These are phyloP conservation scores for Hippocampus guttulatus DNA, from an alignment of 2,113 vertebrate genomes.

Conservation along the genomic window DNA sequence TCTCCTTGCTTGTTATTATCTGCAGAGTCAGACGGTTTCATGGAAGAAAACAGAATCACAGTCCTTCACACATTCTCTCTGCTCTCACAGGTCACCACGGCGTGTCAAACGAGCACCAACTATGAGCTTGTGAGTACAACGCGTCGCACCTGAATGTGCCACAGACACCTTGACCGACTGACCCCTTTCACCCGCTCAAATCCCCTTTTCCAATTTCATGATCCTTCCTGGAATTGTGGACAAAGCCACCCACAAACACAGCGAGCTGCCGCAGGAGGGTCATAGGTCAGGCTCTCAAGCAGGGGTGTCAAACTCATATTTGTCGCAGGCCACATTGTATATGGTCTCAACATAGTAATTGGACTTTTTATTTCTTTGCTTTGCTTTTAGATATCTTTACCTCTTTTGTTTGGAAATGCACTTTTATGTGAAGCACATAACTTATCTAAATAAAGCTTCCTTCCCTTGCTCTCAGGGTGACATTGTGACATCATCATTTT, in stretches of 20 bases:
- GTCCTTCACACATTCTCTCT: conserved; percentile 14
- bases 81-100: conserved; percentile 56
- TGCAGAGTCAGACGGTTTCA: neutral
- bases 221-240: conserved; percentile 27
- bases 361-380: too few species aligned
- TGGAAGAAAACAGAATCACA: neutral
- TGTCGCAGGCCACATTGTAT: neutral
- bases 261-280: conserved; percentile 1
- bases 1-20: conserved; percentile 1
- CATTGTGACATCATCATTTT: neutral
- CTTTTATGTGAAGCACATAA: too few species aligned
- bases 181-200: conserved; percentile 10
- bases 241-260: neutral
- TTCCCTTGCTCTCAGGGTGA: neutral
- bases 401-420: too few species aligned
- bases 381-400: too few species aligned
- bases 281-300: conserved; percentile 24
- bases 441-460: too few species aligned
- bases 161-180: neutral
- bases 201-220: neutral
- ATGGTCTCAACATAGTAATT: neutral
- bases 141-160: neutral
- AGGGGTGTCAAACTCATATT: neutral
- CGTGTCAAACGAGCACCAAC: conserved; percentile 59
- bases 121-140: conserved; percentile 61